A percentile compares a stretch with the other conserved stretches of the same genome.
Evolutionary conservation across 2,888 invertebrate genomes (phyloP).

Genomic region (Lasioglossum vierecki): DNA sequence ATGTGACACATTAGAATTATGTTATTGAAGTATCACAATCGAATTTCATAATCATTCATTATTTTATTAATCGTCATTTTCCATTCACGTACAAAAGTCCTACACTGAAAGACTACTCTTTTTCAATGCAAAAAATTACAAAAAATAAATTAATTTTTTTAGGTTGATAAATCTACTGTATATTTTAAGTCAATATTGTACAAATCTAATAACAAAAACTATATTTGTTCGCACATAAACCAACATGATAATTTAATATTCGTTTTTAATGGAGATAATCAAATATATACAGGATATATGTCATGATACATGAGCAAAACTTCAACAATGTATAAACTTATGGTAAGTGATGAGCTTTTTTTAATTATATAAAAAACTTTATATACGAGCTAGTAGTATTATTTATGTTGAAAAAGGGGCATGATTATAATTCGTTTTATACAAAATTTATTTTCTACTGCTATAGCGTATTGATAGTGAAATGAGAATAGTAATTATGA

Average conservation of each 20-base stretch:
- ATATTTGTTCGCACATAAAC: slow-evolving; percentile 7
- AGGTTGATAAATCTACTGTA: not conserved
- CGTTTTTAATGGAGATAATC: slow-evolving; percentile 13
- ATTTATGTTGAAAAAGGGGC: slow-evolving; percentile 2
- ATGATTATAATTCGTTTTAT: not conserved
- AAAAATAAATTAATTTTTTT: slow-evolving; percentile 9
- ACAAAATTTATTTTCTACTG: slow-evolving; percentile 17
- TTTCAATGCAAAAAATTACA: not conserved
- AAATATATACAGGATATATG: not conserved
- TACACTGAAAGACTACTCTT: not conserved
- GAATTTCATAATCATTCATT: not conserved
- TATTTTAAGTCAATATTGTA: slow-evolving; percentile 12
- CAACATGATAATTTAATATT: slow-evolving; percentile 10
- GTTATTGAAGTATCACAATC: slow-evolving; percentile 79
- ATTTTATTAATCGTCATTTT: slow-evolving; percentile 22
- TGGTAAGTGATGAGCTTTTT: not conserved
- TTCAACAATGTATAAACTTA: not conserved
- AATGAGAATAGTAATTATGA: slow-evolving; percentile 2
- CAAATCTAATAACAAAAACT: slow-evolving; percentile 11
- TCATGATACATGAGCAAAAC: not conserved
- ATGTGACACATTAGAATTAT: slow-evolving; percentile 89
- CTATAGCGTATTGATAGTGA: slow-evolving; percentile 1
- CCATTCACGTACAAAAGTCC: slow-evolving; percentile 15
- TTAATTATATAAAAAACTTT: not conserved
- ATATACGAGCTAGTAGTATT: not conserved